Evolutionary conservation across 2,113 vertebrate species (phyloP).

Genomic region (Rousettus leschenaultii): DNA sequence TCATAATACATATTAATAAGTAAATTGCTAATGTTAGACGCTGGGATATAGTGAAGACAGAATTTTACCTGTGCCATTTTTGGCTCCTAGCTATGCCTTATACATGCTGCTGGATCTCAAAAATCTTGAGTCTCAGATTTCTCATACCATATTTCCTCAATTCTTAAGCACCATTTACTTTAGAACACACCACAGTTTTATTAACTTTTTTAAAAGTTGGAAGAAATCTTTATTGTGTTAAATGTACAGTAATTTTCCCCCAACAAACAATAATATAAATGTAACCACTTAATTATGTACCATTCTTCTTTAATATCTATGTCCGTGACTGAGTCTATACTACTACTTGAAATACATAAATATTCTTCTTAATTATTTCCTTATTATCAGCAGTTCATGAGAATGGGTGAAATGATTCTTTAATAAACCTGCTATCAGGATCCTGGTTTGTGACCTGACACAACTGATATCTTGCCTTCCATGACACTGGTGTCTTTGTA

Average conservation of each 20-base stretch:
- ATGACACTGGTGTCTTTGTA: neutral
- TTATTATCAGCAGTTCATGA: neutral
- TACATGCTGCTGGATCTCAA: neutral
- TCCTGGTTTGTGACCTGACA: neutral
- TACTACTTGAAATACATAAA: neutral
- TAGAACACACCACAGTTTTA: neutral
- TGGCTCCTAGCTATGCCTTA: neutral
- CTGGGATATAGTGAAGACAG: neutral
- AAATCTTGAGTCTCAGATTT: neutral
- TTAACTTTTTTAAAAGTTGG: neutral
- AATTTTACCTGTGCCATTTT: slow-evolving; percentile 34
- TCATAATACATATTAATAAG: neutral
- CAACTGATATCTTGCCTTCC: neutral
- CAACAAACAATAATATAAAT: neutral
- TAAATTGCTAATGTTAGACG: neutral
- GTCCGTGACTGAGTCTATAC: neutral
- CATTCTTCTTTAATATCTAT: slow-evolving; percentile 5
- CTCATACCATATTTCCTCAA: neutral
- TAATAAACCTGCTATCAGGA: neutral
- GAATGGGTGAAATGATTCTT: neutral
- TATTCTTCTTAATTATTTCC: neutral
- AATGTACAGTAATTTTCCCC: neutral
- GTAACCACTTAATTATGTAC: neutral
- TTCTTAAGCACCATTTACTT: neutral
- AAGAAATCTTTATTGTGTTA: neutral